phyloP scores from a whole-genome alignment of 2,888 invertebrate genomes.

The Cosmorhoe ocellata region DNA sequence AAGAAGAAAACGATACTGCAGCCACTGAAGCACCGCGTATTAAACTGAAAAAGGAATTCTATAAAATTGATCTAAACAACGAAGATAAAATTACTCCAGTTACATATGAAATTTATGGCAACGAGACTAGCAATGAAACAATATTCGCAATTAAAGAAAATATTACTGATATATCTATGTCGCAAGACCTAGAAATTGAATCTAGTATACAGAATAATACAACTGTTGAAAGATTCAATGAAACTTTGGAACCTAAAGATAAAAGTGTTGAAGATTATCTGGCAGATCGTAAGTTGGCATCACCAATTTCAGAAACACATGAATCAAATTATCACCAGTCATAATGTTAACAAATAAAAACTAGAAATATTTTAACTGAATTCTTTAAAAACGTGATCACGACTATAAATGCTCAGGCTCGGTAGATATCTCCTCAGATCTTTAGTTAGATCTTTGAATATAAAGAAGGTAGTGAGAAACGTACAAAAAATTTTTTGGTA shows the following conservation, averaged over 20 bases:
- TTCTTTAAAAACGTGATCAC: too few relatives aligned
- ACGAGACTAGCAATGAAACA: background rate
- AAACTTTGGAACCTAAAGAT: conserved; percentile 15
- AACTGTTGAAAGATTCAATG: background rate
- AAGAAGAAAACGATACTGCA: conserved; percentile 34
- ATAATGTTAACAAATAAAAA: too few relatives aligned
- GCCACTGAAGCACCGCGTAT: conserved; percentile 2
- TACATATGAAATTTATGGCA: background rate
- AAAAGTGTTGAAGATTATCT: conserved; percentile 54
- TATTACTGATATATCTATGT: background rate
- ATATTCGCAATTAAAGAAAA: background rate
- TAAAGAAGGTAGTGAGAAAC: too few relatives aligned
- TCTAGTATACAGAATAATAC: background rate
- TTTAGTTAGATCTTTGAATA: too few relatives aligned
- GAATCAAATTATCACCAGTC: too few relatives aligned
- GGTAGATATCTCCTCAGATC: too few relatives aligned
- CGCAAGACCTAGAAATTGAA: conserved; percentile 2
- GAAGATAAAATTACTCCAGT: background rate
- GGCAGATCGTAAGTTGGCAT: conserved; percentile 62
- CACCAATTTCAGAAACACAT: conserved; percentile 9
- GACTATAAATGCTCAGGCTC: too few relatives aligned
- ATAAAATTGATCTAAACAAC: background rate
- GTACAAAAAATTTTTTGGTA: too few relatives aligned
- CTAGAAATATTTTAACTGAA: too few relatives aligned
- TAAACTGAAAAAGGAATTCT: conserved; percentile 16